phyloP scores from a whole-genome alignment of 2,797 vertebrate species.

The Anolis apletophallus region DNA sequence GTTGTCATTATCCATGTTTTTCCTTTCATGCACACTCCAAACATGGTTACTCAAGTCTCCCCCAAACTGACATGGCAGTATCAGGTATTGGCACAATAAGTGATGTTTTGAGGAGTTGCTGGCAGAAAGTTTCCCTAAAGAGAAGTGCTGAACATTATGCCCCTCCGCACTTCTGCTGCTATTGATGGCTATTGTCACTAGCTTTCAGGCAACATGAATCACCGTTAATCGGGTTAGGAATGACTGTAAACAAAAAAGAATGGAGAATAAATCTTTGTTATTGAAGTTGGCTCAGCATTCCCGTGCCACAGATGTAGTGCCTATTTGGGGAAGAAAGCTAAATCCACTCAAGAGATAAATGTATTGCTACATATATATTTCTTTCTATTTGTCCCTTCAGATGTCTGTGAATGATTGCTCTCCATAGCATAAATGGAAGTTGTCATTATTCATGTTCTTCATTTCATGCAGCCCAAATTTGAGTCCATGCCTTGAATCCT shows the following conservation, averaged over 20 bases:
- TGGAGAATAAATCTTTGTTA: constrained; percentile 43
- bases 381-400: constrained; percentile 3
- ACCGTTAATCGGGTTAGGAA: constrained; percentile 54
- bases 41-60: constrained; percentile 36
- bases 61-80: constrained; percentile 30
- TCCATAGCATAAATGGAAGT: constrained; percentile 31
- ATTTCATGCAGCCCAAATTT: constrained; percentile 32
- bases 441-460: constrained; percentile 28
- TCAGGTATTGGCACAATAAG: constrained; percentile 51
- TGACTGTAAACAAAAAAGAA: constrained; percentile 50
- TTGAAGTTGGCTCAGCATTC: constrained; percentile 34
- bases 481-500: too few relatives aligned
- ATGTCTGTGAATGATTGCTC: constrained; percentile 1
- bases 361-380: background rate
- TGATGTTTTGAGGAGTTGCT: constrained; percentile 43
- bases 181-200: constrained; percentile 53
- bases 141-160: constrained; percentile 30
- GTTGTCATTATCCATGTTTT: constrained; percentile 29
- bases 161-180: constrained; percentile 21
- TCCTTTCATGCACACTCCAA: constrained; percentile 34
- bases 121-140: constrained; percentile 37
- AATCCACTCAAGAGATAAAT: constrained; percentile 15
- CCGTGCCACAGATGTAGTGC: constrained; percentile 10
- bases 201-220: constrained; percentile 55
- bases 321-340: constrained; percentile 18